phyloP scores from a whole-genome alignment of 2,113 vertebrate species.

The Toxotes jaculatrix region DNA sequence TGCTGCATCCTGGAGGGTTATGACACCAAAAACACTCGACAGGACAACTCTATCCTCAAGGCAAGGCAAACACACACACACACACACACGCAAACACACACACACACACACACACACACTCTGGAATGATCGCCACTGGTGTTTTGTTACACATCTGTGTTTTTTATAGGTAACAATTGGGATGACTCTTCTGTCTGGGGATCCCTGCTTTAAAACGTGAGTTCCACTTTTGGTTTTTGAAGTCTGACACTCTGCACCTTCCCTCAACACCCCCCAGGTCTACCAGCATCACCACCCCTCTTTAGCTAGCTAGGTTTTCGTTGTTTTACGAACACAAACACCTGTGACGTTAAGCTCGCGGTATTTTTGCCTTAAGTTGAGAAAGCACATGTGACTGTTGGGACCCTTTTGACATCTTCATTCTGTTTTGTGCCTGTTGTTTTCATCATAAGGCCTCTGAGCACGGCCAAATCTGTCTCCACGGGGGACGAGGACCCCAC shows the following conservation, averaged over 20 bases:
- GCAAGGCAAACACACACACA: slow-evolving; percentile 62
- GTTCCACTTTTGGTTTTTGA: slow-evolving; percentile 57
- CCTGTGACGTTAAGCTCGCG: neutral
- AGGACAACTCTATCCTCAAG: slow-evolving; percentile 99
- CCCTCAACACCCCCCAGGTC: neutral
- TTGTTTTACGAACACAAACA: too few relatives aligned
- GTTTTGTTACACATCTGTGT: neutral
- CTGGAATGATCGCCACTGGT: neutral
- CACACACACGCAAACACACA: neutral
- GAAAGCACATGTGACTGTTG: neutral
- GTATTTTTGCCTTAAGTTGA: neutral
- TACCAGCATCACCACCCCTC: too few relatives aligned
- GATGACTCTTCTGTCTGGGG: slow-evolving; percentile 96
- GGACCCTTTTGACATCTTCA: neutral
- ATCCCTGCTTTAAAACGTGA: slow-evolving; percentile 99
- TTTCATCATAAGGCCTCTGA: slow-evolving; percentile 76
- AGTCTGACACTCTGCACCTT: neutral
- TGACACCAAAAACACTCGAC: slow-evolving; percentile 96
- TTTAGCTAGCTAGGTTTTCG: too few relatives aligned
- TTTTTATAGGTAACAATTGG: slow-evolving; percentile 91
- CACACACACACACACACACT: slow-evolving; percentile 1
- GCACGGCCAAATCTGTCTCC: slow-evolving; percentile 92
- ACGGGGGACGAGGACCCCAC: slow-evolving; percentile 89
- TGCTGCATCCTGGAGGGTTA: slow-evolving; percentile 98
- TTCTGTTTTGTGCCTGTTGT: neutral